These are phyloP conservation scores for Drosophila kurseongensis DNA, from an alignment of 1,140 invertebrate species.

Conservation along the genomic window DNA sequence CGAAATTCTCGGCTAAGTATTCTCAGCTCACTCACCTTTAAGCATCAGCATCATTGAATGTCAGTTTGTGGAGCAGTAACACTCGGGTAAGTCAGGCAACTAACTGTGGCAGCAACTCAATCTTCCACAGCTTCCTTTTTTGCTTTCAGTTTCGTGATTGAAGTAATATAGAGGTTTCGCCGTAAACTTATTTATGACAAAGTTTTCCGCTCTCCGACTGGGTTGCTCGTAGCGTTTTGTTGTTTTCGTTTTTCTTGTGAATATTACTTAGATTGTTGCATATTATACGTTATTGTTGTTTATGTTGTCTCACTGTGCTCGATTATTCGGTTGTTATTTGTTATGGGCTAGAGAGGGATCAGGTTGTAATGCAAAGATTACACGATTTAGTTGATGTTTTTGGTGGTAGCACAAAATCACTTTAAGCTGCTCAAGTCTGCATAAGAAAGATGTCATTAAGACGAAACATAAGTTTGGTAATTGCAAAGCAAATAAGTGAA, in stretches of 20 bases:
- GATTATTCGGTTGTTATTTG: constrained; percentile 50
- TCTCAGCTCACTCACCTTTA: constrained; percentile 70
- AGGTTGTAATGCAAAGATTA: constrained; percentile 64
- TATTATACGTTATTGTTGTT: constrained; percentile 52
- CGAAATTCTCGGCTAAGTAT: constrained; percentile 27
- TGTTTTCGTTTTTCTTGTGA: constrained; percentile 48
- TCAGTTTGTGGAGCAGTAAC: constrained; percentile 57
- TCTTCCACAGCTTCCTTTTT: constrained; percentile 62
- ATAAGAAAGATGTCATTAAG: constrained; percentile 25
- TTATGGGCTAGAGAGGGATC: constrained; percentile 58
- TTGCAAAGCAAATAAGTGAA: constrained; percentile 8
- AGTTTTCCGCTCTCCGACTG: constrained; percentile 64
- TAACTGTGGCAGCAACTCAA: constrained; percentile 63
- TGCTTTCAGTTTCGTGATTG: constrained; percentile 74
- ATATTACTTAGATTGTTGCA: constrained; percentile 66
- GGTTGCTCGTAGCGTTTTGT: constrained; percentile 41
- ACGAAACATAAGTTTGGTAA: constrained; percentile 21
- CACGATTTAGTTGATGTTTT: constrained; percentile 64
- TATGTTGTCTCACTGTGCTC: constrained; percentile 45
- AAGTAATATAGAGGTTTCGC: constrained; percentile 57
- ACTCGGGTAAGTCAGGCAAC: constrained; percentile 33
- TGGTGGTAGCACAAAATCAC: constrained; percentile 60
- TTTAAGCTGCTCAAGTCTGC: constrained; percentile 50
- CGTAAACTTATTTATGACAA: constrained; percentile 62
- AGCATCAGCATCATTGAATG: constrained; percentile 67